phyloP scores from a whole-genome alignment of 1,140 invertebrate genomes.

The Venturia canescens region DNA sequence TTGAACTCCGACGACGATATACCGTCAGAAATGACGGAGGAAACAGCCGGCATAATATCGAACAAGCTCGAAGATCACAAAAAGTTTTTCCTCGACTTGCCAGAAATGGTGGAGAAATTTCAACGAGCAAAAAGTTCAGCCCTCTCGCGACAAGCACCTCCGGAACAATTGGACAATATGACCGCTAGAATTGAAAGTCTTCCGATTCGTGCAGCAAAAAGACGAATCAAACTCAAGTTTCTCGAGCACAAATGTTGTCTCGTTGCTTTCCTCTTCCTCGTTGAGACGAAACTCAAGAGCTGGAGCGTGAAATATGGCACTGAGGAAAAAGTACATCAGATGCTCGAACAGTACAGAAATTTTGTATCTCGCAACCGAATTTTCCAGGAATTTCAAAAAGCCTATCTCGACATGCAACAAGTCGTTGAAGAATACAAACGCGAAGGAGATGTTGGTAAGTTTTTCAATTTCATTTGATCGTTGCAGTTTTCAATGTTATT shows the following conservation, averaged over 20 bases:
- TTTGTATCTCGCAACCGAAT: conserved; percentile 94
- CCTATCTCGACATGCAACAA: conserved; percentile 93
- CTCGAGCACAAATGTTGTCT: conserved; percentile 95
- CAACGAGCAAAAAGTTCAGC: conserved; percentile 81
- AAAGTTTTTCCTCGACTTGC: conserved; percentile 90
- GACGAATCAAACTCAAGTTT: conserved; percentile 90
- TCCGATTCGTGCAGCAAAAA: conserved; percentile 83
- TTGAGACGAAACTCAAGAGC: conserved; percentile 90
- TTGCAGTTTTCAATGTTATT: too few species aligned
- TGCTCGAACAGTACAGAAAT: conserved; percentile 93
- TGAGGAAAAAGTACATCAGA: conserved; percentile 88
- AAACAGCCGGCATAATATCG: conserved; percentile 90
- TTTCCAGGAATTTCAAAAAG: conserved; percentile 96
- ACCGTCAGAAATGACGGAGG: conserved; percentile 88
- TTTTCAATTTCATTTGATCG: too few species aligned
- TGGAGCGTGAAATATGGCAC: conserved; percentile 94
- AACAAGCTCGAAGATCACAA: conserved; percentile 93
- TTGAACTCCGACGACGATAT: conserved; percentile 88
- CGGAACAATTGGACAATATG: conserved; percentile 89
- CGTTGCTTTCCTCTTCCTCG: conserved; percentile 91
- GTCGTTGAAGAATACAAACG: conserved; percentile 94
- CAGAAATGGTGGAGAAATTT: conserved; percentile 87
- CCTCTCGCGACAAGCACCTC: conserved; percentile 81
- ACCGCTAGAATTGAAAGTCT: conserved; percentile 85
- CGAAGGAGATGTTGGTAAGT: conserved; percentile 86